These are phyloP conservation scores for Lasaia peninsularis DNA, from an alignment of 1,140 invertebrate genomes.

Conservation along the genomic window DNA sequence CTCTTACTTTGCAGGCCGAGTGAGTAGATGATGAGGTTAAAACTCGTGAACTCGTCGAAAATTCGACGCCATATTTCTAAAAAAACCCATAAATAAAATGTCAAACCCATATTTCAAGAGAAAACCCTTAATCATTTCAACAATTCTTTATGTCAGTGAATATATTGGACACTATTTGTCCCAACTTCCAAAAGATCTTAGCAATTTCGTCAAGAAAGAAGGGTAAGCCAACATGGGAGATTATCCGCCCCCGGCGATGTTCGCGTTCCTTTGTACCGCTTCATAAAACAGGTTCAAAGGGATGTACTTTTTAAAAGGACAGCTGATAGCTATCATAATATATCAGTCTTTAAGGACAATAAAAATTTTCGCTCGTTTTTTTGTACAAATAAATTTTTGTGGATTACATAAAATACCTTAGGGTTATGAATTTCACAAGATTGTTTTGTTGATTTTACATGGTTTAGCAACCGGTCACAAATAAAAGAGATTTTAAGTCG, in stretches of 20 bases:
- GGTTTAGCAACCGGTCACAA: too few species aligned
- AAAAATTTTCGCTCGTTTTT: not conserved
- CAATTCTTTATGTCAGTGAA: constrained; percentile 4
- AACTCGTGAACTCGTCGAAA: too few species aligned
- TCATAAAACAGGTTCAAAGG: constrained; percentile 12
- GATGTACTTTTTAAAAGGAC: constrained; percentile 11
- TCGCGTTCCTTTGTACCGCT: constrained; percentile 11
- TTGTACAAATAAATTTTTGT: not conserved
- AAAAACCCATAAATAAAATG: too few species aligned
- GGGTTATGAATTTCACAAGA: too few species aligned
- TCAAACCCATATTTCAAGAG: not conserved
- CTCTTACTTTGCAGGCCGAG: too few species aligned
- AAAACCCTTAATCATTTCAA: not conserved
- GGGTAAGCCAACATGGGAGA: constrained; percentile 7
- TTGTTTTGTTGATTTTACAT: too few species aligned
- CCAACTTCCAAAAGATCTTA: constrained; percentile 8
- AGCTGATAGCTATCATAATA: constrained; percentile 13
- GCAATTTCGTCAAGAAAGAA: constrained; percentile 10
- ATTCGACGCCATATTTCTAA: too few species aligned
- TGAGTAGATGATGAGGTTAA: too few species aligned
- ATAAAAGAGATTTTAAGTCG: too few species aligned
- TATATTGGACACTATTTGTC: constrained; percentile 12
- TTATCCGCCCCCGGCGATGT: constrained; percentile 9
- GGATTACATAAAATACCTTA: too few species aligned
- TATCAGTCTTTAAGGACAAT: constrained; percentile 12